Evolutionary conservation across 2,888 invertebrate species (phyloP).

Genomic region (Brachypalpus laphriformis): DNA sequence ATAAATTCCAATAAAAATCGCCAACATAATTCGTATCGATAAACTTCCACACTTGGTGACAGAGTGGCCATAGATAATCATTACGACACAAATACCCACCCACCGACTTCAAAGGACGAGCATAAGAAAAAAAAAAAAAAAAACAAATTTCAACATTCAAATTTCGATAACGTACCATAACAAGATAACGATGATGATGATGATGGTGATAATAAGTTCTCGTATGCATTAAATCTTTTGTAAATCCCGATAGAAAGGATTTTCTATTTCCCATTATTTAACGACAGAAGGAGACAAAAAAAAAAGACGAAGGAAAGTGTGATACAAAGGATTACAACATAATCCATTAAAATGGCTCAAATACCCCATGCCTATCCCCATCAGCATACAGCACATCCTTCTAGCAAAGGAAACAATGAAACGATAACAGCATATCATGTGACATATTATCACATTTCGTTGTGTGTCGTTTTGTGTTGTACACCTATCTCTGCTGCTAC

Average conservation of each 20-base stretch:
- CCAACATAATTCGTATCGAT: constrained; percentile 25
- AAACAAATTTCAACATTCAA: constrained; percentile 31
- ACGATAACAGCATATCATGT: constrained; percentile 71
- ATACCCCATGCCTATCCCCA: constrained; percentile 20
- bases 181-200: constrained; percentile 39
- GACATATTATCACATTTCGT: constrained; percentile 69
- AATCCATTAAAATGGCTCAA: constrained; percentile 66
- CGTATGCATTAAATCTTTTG: constrained; percentile 52
- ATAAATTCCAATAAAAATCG: constrained; percentile 41
- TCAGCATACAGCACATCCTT: constrained; percentile 8
- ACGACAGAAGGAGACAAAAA: neutral
- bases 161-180: constrained; percentile 61
- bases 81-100: constrained; percentile 10
- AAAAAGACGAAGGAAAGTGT: constrained; percentile 18
- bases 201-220: constrained; percentile 44
- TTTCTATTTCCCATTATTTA: constrained; percentile 14
- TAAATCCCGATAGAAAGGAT: constrained; percentile 36
- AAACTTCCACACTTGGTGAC: neutral
- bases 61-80: constrained; percentile 6
- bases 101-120: neutral
- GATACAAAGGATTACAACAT: constrained; percentile 67
- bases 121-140: neutral
- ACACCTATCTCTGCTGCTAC: neutral
- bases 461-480: constrained; percentile 37
- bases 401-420: constrained; percentile 53